Evolutionary conservation across 2,888 invertebrate species (phyloP).

Genomic region (Sipha maydis): DNA sequence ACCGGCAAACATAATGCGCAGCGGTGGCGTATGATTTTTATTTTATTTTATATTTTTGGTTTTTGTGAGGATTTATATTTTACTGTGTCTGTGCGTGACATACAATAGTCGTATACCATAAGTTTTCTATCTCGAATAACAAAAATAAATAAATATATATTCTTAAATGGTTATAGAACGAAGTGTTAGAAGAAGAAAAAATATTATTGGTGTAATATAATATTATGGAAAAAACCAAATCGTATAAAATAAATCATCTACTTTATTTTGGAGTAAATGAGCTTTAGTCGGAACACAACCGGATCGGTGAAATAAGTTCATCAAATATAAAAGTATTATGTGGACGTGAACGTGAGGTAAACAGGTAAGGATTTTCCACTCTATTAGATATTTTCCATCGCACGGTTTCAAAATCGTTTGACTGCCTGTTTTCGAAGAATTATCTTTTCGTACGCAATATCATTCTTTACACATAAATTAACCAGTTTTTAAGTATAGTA

Average conservation of each 20-base stretch:
- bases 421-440: too few species aligned
- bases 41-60: too few species aligned
- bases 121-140: not conserved
- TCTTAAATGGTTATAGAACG: not conserved
- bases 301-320: not conserved
- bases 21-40: too few species aligned
- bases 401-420: too few species aligned
- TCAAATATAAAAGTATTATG: slow-evolving; percentile 7
- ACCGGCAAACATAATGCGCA: too few species aligned
- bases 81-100: not conserved
- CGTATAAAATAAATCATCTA: not conserved
- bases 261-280: not conserved
- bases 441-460: too few species aligned
- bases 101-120: not conserved
- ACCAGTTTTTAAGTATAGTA: too few species aligned
- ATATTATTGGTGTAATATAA: not conserved
- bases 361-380: too few species aligned
- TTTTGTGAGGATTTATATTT: too few species aligned
- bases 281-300: not conserved
- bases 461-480: too few species aligned
- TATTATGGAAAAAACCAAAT: not conserved
- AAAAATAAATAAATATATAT: not conserved
- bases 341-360: too few species aligned
- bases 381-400: too few species aligned
- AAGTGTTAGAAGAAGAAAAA: not conserved